Base-by-base conservation (phyloP, 2,888 invertebrate genomes). In the Pseudanteris insignis region DNA sequence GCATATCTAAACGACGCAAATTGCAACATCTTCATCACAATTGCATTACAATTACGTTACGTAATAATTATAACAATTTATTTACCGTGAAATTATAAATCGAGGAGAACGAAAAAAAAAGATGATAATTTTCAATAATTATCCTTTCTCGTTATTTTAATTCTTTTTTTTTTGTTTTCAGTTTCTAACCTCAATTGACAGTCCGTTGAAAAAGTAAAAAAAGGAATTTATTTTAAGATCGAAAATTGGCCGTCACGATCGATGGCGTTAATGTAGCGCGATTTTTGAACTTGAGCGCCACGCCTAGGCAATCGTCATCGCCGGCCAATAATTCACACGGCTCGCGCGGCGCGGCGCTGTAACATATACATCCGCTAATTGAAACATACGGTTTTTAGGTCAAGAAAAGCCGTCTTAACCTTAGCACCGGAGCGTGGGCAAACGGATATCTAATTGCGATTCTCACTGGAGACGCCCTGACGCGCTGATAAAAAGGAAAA, bases 371-470 rank as follows among this genome's bases (percentile, higher is more conserved):
- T 65, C 50, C 54, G 60, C 57, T 63, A 60, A 65, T 63, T 63
- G 63, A 65, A 65, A 53, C 50, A 38, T 46, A 46, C 36, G 32
- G 37, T 67, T 68, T 67, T 65, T 66, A 67, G 68, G 67, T 66
- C 69, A 68, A 66, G 66, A 68, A 70, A 67, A 70, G 53, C 62
- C 63, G 61, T 43, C 58, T 46, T 41, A 61, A 61, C 51, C 50
- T 58, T 51, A 55, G 53, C 30, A 57, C 40, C 33, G 14, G 37
- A 38, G 48, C 44, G 58, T 46, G 54, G 47, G 43, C 50, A 50
- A 47, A 44, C 37, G 41, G 53, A 50, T 53, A 59, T 58, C 47
- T 64, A 50, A 63, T 67, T 67, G 59, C 58, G 50, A 59, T 67
- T 67, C 65, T 60, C 67, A 64, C 64, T 59, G 54, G 51, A 60